Evolutionary conservation across 2,888 invertebrate species (phyloP).

Genomic region (Nemurella pictetii): DNA sequence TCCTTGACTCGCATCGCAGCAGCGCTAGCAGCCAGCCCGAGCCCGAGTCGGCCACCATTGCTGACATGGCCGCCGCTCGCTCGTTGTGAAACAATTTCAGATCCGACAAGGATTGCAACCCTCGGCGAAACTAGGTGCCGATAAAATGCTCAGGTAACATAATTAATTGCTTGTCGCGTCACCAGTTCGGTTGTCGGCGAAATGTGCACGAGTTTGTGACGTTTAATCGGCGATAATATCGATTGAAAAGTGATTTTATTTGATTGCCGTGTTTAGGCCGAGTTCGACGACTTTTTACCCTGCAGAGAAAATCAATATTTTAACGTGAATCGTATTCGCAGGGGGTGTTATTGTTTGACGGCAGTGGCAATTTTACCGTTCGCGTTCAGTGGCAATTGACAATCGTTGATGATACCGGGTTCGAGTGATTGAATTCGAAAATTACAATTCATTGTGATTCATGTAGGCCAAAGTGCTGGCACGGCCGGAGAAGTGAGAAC

Average conservation of each 20-base stretch:
- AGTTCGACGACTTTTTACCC: slow-evolving; percentile 42
- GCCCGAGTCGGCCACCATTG: slow-evolving; percentile 32
- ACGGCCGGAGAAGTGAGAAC: not conserved
- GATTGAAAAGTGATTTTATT: slow-evolving; percentile 38
- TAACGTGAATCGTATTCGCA: slow-evolving; percentile 31
- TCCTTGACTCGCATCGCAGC: slow-evolving; percentile 1
- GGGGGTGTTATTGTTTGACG: not conserved
- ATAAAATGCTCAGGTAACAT: slow-evolving; percentile 40
- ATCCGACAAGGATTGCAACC: slow-evolving; percentile 40
- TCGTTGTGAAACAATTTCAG: slow-evolving; percentile 40
- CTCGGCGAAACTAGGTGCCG: slow-evolving; percentile 37
- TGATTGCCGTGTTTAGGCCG: slow-evolving; percentile 39
- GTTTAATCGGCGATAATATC: slow-evolving; percentile 28
- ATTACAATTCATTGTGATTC: slow-evolving; percentile 30
- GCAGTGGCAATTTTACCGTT: not conserved
- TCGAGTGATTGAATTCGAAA: slow-evolving; percentile 19
- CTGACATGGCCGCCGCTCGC: slow-evolving; percentile 42
- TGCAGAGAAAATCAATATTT: slow-evolving; percentile 41
- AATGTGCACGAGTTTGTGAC: not conserved
- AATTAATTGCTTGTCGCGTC: not conserved
- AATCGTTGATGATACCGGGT: not conserved
- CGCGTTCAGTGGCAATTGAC: not conserved
- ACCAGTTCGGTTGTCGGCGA: not conserved
- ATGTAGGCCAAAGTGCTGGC: slow-evolving; percentile 35
- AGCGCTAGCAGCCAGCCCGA: not conserved